Evolutionary conservation across 2,797 vertebrate species (phyloP).

Genomic region (Pangasius macronema): DNA sequence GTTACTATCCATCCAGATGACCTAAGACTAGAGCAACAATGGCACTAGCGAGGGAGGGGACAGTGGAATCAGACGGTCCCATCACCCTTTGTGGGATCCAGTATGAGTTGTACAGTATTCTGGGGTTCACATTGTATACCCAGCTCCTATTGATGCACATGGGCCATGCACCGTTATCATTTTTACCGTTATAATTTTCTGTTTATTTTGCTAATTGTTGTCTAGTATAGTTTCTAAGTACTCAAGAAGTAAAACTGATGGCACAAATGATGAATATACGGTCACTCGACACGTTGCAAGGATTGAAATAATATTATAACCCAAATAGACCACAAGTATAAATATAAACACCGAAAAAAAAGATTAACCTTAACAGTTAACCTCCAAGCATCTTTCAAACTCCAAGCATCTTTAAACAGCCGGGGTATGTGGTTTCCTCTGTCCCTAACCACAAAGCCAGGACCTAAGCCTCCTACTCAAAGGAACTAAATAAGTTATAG

Average conservation of each 20-base stretch:
- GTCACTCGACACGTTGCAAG: too few species aligned
- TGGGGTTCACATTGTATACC: neutral
- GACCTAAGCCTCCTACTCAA: neutral
- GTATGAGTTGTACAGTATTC: slow-evolving; percentile 43
- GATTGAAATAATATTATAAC: too few species aligned
- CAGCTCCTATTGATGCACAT: neutral
- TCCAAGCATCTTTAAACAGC: neutral
- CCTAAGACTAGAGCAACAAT: slow-evolving; percentile 57
- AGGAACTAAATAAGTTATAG: neutral
- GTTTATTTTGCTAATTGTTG: neutral
- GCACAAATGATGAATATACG: neutral
- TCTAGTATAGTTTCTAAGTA: neutral
- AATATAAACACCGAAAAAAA: too few species aligned
- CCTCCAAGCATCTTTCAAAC: neutral
- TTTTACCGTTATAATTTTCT: too few species aligned
- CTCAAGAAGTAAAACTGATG: neutral
- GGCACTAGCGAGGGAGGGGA: slow-evolving; percentile 38
- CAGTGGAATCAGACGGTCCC: slow-evolving; percentile 50
- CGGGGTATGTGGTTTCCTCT: neutral
- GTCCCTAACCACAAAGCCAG: neutral
- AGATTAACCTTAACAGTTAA: neutral
- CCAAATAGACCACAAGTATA: too few species aligned
- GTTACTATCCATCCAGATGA: slow-evolving; percentile 61
- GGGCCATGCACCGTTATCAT: neutral
- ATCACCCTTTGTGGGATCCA: slow-evolving; percentile 56